Conservation (phyloP, 2,888 invertebrate species). For the Branchipolynoe longqiensis region DNA sequence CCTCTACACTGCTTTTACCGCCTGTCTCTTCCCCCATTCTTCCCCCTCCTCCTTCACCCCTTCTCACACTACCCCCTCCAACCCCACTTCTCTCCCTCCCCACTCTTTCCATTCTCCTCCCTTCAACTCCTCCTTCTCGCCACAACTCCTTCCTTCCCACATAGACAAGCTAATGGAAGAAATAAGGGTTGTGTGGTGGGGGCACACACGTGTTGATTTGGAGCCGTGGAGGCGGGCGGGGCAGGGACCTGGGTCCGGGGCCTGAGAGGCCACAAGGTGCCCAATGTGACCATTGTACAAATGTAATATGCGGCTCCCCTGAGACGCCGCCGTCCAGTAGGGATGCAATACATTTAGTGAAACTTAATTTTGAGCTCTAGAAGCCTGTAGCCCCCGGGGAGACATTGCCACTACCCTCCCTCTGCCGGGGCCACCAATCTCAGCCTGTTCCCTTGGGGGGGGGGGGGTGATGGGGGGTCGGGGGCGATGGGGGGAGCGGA, state of each 20-base stretch:
- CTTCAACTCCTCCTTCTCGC: neutral
- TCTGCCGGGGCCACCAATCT: slow-evolving; percentile 36
- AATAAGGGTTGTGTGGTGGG: slow-evolving; percentile 15
- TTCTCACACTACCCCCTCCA: too few species aligned
- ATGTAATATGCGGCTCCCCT: slow-evolving; percentile 47
- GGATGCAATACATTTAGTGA: slow-evolving; percentile 51
- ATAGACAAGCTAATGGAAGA: slow-evolving; percentile 20
- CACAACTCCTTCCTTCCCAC: neutral
- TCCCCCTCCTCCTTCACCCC: too few species aligned
- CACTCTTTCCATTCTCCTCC: too few species aligned
- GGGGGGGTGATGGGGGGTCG: neutral
- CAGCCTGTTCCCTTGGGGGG: neutral
- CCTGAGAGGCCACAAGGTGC: neutral
- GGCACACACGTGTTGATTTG: slow-evolving; percentile 41
- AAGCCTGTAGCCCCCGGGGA: slow-evolving; percentile 52
- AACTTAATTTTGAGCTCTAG: slow-evolving; percentile 55
- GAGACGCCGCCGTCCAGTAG: neutral
- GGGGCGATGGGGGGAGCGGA: neutral
- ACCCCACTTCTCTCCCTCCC: too few species aligned
- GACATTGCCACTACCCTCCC: slow-evolving; percentile 50
- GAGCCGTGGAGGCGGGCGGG: neutral
- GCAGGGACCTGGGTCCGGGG: neutral
- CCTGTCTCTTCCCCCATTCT: too few species aligned
- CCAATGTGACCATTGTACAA: slow-evolving; percentile 52
- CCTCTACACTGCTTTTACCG: too few species aligned